These are phyloP conservation scores for Myotis davidii DNA, from an alignment of 2,113 vertebrate genomes.

Conservation along the genomic window DNA sequence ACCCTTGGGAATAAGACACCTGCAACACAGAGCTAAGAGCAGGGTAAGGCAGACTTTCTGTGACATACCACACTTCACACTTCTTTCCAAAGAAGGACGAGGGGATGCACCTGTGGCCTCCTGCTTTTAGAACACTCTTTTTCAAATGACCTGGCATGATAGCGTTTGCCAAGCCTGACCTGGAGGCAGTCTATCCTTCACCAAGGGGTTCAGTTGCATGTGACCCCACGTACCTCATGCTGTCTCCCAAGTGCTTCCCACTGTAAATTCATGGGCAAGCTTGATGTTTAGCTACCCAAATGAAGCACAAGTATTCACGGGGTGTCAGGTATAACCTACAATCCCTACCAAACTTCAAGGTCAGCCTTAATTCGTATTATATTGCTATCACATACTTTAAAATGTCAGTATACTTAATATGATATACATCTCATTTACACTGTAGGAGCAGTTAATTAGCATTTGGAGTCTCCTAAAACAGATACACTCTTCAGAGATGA, in stretches of 20 bases:
- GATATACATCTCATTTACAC: neutral
- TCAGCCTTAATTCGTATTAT: conserved; percentile 15
- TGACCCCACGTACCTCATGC: neutral
- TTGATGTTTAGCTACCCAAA: neutral
- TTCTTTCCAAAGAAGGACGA: conserved; percentile 6
- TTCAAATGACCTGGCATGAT: neutral
- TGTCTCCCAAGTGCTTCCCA: neutral
- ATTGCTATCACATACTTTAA: conserved; percentile 7
- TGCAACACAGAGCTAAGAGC: neutral
- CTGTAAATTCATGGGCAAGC: neutral
- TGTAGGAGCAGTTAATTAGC: neutral
- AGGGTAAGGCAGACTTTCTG: neutral
- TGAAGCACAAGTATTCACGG: neutral
- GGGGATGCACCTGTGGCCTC: neutral
- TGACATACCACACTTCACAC: neutral
- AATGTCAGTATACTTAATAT: conserved; percentile 17
- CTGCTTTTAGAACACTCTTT: neutral
- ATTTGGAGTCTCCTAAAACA: neutral
- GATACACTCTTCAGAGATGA: neutral
- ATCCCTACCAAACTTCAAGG: neutral
- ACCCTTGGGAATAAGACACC: conserved; percentile 4
- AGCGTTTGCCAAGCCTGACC: neutral
- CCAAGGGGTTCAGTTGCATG: neutral
- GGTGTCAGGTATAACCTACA: neutral
- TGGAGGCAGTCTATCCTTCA: neutral